These are phyloP conservation scores for Spialia ferax DNA, from an alignment of 2,888 invertebrate species.

Conservation along the genomic window DNA sequence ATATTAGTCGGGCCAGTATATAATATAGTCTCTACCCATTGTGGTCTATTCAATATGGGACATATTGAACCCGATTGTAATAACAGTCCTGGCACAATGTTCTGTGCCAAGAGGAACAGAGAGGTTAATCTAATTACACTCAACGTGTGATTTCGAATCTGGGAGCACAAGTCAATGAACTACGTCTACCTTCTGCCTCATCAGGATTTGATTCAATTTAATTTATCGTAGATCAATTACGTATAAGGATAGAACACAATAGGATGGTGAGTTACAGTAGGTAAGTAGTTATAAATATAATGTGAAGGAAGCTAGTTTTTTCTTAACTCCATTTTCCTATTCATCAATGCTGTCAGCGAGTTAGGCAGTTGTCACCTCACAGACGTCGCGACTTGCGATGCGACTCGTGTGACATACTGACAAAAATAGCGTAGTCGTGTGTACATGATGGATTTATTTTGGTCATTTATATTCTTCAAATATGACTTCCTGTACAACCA, in stretches of 20 bases:
- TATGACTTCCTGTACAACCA: slow-evolving; percentile 20
- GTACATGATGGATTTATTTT: slow-evolving; percentile 24
- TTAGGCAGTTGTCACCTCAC: slow-evolving; percentile 20
- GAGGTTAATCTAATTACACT: slow-evolving; percentile 4
- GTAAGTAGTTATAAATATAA: too few relatives aligned
- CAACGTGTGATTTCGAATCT: slow-evolving; percentile 1
- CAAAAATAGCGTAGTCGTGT: slow-evolving; percentile 55
- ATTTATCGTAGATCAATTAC: too few relatives aligned
- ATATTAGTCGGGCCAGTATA: too few relatives aligned
- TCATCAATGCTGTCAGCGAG: slow-evolving; percentile 18
- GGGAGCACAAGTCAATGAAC: neutral
- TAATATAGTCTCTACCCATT: too few relatives aligned
- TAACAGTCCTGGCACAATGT: too few relatives aligned
- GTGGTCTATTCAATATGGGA: too few relatives aligned
- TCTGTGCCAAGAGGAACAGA: neutral
- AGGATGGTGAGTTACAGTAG: too few relatives aligned
- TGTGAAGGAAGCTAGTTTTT: slow-evolving; percentile 1
- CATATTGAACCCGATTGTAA: too few relatives aligned
- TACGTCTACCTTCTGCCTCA: neutral
- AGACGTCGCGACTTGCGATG: slow-evolving; percentile 19
- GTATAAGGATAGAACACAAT: too few relatives aligned
- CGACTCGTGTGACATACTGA: slow-evolving; percentile 55
- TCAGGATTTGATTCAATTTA: neutral
- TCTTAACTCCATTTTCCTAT: slow-evolving; percentile 7
- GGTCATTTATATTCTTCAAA: slow-evolving; percentile 11